Percentiles rank a stretch among this genome's conserved stretches.
phyloP scores from a whole-genome alignment of 30 jellyfish, hydroid and myxozoan species.

The Aurelia sp. region DNA sequence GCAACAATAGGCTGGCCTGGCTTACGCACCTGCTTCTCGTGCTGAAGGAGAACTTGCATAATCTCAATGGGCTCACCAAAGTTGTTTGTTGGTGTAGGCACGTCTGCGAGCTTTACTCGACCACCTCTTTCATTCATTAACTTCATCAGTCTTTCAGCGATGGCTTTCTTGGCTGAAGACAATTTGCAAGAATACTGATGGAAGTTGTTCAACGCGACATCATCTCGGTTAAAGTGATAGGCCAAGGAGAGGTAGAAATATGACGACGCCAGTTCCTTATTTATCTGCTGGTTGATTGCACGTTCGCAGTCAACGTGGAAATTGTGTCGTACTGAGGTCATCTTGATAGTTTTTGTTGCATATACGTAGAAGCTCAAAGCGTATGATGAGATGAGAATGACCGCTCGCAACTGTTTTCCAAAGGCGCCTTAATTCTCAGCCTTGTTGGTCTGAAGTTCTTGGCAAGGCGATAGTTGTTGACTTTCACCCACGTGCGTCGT shows the following conservation, averaged over 20 bases:
- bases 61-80: constrained; percentile 36
- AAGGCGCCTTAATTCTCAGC: too few species aligned
- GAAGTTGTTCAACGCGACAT: constrained; percentile 68
- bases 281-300: constrained; percentile 46
- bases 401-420: too few species aligned
- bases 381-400: too few species aligned
- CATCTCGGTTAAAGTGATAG: constrained; percentile 75
- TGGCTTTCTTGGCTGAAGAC: constrained; percentile 47
- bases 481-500: too few species aligned
- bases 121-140: constrained; percentile 78
- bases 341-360: background rate
- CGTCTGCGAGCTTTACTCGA: constrained; percentile 42
- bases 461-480: too few species aligned
- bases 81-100: constrained; percentile 58
- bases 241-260: constrained; percentile 72
- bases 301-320: constrained; percentile 71
- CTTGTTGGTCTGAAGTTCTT: too few species aligned
- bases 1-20: too few species aligned
- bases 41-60: constrained; percentile 34
- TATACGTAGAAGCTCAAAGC: too few species aligned
- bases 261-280: constrained; percentile 67
- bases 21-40: constrained; percentile 31
- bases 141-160: constrained; percentile 43
- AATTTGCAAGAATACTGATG: constrained; percentile 48
- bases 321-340: constrained; percentile 58